Evolutionary conservation across 2,113 vertebrate genomes (phyloP), one percentile per base, ranked within the genome.

Genomic region (Pungitius pungitius): DNA sequence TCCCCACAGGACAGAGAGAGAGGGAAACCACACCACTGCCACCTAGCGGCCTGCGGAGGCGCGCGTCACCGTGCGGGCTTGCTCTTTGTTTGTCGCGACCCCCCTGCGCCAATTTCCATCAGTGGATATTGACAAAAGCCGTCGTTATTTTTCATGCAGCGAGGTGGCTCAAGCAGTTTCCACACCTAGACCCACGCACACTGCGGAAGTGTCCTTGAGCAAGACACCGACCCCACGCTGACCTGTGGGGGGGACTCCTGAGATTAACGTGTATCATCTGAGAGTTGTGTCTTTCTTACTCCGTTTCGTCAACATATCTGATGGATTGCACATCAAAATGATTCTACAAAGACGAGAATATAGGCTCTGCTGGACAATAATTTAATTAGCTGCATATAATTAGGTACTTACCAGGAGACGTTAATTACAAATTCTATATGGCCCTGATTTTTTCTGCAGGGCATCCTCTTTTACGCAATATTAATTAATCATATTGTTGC

Each of bases 1-100:
- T 52, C 66, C 80, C 73, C 74, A 65, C 64, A 67, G 39, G 22
- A 77, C 20, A 68, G 56, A 55, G 52, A 27, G 24, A 17, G 24
- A 55, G 58, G 22, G 27, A 77, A 71, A 89, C 89, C 93, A 80
- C 92, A 92, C 88, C 87, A 94, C 91, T 93, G 93, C 93, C 92
- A 91, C 91, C 93, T 82, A 92, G 94, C 90, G 94, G 92, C 69
- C 65, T 26, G 59, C 64, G 17, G n/a, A 11, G 33, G 54, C 72
- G 84, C 80, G 78, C 78, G 68, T 63, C 73, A 24, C 69, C 59
- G 83, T 81, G 79, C 59, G 83, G 75, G 90, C 65, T 80, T 69
- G 66, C 71, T 77, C 76, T 78, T 77, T 85, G 77, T 81, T 69
- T 39, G 6, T 55, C 14, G 49, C 35, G 22, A 69, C 45, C 55